A percentile compares a stretch with the other conserved stretches of the same genome.
These are phyloP conservation scores for Papilio polytes DNA, from an alignment of 1,140 invertebrate genomes.

Conservation along the genomic window DNA sequence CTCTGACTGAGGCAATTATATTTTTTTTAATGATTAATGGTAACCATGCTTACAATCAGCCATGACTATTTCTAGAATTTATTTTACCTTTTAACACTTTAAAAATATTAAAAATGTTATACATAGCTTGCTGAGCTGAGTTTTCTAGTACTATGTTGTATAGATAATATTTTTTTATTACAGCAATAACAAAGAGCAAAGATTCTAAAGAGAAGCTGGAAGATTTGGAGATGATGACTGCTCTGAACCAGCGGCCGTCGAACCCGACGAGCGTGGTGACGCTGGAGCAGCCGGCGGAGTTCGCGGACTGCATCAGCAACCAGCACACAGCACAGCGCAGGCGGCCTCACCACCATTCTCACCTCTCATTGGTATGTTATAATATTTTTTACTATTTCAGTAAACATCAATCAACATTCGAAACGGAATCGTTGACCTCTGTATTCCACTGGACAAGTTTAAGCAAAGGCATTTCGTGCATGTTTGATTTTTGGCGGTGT, in stretches of 20 bases:
- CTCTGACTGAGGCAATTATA: too few species aligned
- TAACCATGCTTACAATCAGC: too few species aligned
- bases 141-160: not conserved
- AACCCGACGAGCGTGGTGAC: constrained; percentile 77
- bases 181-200: constrained; percentile 81
- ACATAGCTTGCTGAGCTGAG: too few species aligned
- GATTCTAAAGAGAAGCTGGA: constrained; percentile 78
- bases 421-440: too few species aligned
- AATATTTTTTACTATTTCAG: not conserved
- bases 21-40: too few species aligned
- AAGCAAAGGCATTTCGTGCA: too few species aligned
- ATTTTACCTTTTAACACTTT: too few species aligned
- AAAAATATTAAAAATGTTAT: too few species aligned
- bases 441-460: too few species aligned
- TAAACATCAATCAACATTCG: not conserved
- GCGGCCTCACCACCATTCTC: constrained; percentile 65
- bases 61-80: too few species aligned
- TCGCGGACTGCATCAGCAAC: constrained; percentile 80
- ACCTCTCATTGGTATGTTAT: constrained; percentile 65
- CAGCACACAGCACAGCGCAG: constrained; percentile 78
- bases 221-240: constrained; percentile 80
- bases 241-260: constrained; percentile 68
- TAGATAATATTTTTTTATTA: constrained; percentile 41
- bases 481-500: not conserved
- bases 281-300: constrained; percentile 72